Conservation (phyloP, 2,113 vertebrate species). For the Martes martes region DNA sequence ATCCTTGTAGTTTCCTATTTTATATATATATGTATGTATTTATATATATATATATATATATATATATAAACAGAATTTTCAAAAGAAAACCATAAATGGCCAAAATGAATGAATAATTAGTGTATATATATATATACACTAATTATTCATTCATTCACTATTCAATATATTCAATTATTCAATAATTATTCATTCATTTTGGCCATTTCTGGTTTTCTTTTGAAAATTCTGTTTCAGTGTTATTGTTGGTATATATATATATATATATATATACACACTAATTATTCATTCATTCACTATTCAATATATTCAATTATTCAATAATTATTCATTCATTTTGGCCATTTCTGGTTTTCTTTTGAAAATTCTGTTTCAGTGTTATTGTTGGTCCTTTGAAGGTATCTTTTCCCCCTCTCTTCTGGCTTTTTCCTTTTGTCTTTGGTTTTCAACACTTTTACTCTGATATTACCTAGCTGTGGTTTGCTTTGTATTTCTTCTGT, state of each 20-base stretch:
- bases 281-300: too few species aligned
- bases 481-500: background rate
- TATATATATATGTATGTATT: background rate
- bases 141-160: too few species aligned
- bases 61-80: too few species aligned
- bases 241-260: too few species aligned
- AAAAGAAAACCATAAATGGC: too few species aligned
- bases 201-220: too few species aligned
- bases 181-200: too few species aligned
- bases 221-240: too few species aligned
- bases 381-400: background rate
- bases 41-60: too few species aligned
- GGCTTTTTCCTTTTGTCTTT: slow-evolving; percentile 3
- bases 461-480: background rate
- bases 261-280: background rate
- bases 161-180: too few species aligned
- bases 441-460: background rate
- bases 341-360: background rate
- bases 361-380: background rate
- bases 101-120: too few species aligned
- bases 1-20: background rate
- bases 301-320: too few species aligned
- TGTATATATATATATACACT: background rate
- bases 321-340: background rate
- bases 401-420: background rate